A percentile compares a stretch with the other conserved stretches of the same genome.
Conservation (phyloP, 2,113 vertebrate species). For the Mirza zaza region DNA sequence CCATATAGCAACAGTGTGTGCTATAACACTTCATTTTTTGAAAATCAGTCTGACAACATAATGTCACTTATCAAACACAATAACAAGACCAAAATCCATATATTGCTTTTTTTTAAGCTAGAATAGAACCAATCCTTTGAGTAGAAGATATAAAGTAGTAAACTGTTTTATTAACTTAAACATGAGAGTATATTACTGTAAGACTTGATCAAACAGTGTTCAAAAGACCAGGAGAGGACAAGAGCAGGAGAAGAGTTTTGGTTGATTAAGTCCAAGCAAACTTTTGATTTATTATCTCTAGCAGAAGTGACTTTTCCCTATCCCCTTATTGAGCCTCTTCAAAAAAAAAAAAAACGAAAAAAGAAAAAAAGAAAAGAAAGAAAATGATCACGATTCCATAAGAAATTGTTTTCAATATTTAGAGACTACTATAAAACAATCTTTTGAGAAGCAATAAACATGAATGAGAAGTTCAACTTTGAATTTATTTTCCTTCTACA, state of each 20-base stretch:
- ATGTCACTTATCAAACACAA: conserved; percentile 6
- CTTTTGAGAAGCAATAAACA: background rate
- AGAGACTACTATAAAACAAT: background rate
- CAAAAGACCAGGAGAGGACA: conserved; percentile 38
- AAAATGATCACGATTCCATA: background rate
- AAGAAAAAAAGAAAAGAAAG: background rate
- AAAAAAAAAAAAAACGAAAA: background rate
- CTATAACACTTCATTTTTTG: conserved; percentile 59
- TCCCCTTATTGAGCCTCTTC: background rate
- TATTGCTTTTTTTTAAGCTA: conserved; percentile 56
- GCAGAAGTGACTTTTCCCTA: background rate
- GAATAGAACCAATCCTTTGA: conserved; percentile 58
- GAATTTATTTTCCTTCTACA: background rate
- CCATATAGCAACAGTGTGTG: background rate
- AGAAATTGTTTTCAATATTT: conserved; percentile 19
- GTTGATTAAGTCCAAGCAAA: background rate
- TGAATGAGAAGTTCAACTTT: background rate
- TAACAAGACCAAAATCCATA: conserved; percentile 54
- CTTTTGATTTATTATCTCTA: background rate
- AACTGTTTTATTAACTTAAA: conserved; percentile 68
- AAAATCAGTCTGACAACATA: conserved; percentile 57
- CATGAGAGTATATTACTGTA: conserved; percentile 7
- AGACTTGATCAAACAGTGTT: conserved; percentile 28
- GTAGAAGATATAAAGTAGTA: conserved; percentile 44
- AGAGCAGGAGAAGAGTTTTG: background rate